Base-by-base conservation (phyloP, 2,113 vertebrate species). In the Accipiter virgatus region DNA sequence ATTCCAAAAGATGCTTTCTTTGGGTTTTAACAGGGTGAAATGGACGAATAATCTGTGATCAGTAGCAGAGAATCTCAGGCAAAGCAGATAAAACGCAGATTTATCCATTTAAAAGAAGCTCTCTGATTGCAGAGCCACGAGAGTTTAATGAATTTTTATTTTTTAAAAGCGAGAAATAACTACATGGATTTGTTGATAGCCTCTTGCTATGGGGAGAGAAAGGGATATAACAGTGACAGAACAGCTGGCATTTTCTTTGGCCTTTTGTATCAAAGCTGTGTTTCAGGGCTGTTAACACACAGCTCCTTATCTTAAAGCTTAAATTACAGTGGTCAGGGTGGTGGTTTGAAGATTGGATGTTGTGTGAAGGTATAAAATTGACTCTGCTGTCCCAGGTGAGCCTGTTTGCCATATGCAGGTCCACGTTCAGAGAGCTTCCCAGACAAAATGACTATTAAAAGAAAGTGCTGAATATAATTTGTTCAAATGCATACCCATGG, bases 1-100 rank as follows among this genome's bases (percentile, higher is more conserved):
- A 96, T 95, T 95, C 89, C 82, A 73, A 89, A 96, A 95, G 83
- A 92, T 78, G 62, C 95, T 97, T 97, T 94, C 81, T 93, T 95
- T 86, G 73, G 90, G 81, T 94, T 97, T 97, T 95, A 95, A 65
- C 63, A 26, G 84, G 42, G 89, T 74, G 81, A 95, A 96, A 97
- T 93, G 85, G 87, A 95, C 86, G 73, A 94, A 94, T 96, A 97
- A 97, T 96, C 96, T 95, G 94, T 81, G 93, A 97, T 97, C 91
- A 95, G 96, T 96, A 86, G 80, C 66, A 79, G 66, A 83, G 90
- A 97, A 96, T 96, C 95, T 95, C 89, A 2, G 45, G 74, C 81
- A 96, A 96, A 96, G 94, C 93, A 96, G 96, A 96, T 97, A 96
- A 96, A 94, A 4, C 86, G 65, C 85, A 93, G 94, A 88, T 97